Evolutionary conservation across 2,113 vertebrate species (phyloP).

Genomic region (Anser brachyrhynchus): DNA sequence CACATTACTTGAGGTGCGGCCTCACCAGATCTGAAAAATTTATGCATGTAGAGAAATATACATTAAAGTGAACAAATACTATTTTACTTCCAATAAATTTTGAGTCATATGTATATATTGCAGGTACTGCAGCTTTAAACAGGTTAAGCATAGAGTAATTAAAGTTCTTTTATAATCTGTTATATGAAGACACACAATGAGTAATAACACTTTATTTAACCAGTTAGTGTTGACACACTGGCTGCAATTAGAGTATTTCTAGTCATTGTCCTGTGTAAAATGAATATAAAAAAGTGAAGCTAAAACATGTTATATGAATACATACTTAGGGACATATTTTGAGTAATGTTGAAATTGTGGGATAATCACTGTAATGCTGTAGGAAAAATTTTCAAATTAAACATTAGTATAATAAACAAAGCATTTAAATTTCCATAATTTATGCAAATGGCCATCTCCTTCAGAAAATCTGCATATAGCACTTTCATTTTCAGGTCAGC

Average conservation of each 20-base stretch:
- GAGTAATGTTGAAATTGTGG: background rate
- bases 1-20: too few species aligned
- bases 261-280: background rate
- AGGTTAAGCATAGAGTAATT: background rate
- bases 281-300: background rate
- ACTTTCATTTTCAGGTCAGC: background rate
- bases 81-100: background rate
- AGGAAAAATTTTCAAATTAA: constrained; percentile 40
- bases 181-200: background rate
- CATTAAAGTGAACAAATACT: background rate
- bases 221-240: background rate
- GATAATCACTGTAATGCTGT: background rate
- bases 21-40: background rate
- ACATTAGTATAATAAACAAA: constrained; percentile 2
- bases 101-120: background rate
- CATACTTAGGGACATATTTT: background rate
- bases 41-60: background rate
- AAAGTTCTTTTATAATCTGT: background rate
- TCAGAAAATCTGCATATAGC: background rate
- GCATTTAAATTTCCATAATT: constrained; percentile 7
- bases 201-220: background rate
- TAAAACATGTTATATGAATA: background rate
- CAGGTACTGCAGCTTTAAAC: background rate
- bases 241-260: background rate
- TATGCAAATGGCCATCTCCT: constrained; percentile 13